These are phyloP conservation scores for Gymnocheta viridis DNA, from an alignment of 2,888 invertebrate genomes.

Conservation along the genomic window DNA sequence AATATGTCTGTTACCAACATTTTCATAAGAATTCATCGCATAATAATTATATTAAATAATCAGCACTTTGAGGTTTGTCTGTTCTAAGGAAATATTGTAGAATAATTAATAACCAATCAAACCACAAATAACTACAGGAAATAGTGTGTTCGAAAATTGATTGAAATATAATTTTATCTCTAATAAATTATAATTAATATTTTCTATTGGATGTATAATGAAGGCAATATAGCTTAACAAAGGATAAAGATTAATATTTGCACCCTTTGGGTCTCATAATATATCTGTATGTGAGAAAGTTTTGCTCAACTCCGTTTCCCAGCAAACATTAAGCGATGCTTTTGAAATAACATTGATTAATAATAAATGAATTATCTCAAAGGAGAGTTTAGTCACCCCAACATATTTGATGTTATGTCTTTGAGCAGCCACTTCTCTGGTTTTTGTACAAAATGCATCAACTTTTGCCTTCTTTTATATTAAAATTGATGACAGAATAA, in stretches of 20 bases:
- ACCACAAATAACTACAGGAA: not conserved
- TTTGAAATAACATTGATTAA: too few species aligned
- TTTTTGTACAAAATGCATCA: not conserved
- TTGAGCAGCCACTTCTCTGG: not conserved
- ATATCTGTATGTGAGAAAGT: not conserved
- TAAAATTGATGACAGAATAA: constrained; percentile 17
- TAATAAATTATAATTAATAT: not conserved
- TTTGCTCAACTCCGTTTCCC: not conserved
- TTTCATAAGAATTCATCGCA: not conserved
- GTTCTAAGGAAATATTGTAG: not conserved
- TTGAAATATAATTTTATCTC: not conserved
- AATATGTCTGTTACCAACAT: too few species aligned
- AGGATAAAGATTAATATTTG: not conserved
- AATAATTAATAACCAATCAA: constrained; percentile 19
- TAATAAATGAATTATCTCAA: too few species aligned
- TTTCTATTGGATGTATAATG: not conserved
- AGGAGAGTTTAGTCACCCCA: not conserved
- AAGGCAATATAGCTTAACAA: not conserved
- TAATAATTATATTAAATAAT: constrained; percentile 42
- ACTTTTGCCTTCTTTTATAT: not conserved
- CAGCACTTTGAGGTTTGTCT: not conserved
- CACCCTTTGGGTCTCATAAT: not conserved
- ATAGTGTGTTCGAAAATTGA: not conserved
- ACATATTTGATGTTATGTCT: not conserved
- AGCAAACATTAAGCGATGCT: not conserved